Conservation (phyloP, 2,113 vertebrate genomes). For the Odontesthes bonariensis region DNA sequence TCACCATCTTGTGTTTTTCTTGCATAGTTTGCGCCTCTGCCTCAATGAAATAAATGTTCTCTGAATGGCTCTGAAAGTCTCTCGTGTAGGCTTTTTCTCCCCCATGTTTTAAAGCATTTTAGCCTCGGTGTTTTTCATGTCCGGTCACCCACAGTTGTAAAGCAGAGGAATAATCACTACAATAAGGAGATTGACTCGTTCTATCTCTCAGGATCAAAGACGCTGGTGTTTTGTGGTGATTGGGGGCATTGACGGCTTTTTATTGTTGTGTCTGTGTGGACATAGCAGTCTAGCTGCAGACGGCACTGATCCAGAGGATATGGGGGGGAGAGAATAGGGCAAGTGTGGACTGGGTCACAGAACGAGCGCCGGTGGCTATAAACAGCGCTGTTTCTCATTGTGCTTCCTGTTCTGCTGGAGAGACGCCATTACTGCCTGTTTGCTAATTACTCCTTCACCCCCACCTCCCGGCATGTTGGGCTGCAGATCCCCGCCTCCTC, state of each 20-base stretch:
- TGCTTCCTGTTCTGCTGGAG: slow-evolving; percentile 74
- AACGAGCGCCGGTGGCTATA: slow-evolving; percentile 44
- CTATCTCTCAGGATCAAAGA: slow-evolving; percentile 66
- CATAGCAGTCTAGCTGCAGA: slow-evolving; percentile 59
- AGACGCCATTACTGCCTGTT: slow-evolving; percentile 73
- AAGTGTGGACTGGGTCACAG: slow-evolving; percentile 66
- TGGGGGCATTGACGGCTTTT: slow-evolving; percentile 63
- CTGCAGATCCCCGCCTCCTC: slow-evolving; percentile 35
- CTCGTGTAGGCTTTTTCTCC: too few relatives aligned
- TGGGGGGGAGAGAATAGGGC: slow-evolving; percentile 63
- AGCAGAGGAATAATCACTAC: slow-evolving; percentile 46
- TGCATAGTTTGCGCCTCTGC: slow-evolving; percentile 2
- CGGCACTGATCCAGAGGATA: slow-evolving; percentile 55
- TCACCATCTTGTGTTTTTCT: not conserved
- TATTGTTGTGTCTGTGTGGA: slow-evolving; percentile 72
- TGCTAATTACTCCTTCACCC: slow-evolving; percentile 69
- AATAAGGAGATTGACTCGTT: slow-evolving; percentile 50
- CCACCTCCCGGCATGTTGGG: slow-evolving; percentile 37
- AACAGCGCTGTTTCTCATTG: slow-evolving; percentile 57
- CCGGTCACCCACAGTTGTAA: slow-evolving; percentile 32
- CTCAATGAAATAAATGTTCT: slow-evolving; percentile 30
- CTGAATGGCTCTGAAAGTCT: too few relatives aligned
- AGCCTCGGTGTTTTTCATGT: slow-evolving; percentile 5
- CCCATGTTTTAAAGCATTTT: slow-evolving; percentile 18
- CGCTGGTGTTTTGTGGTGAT: slow-evolving; percentile 39